Conservation (phyloP, 2,113 vertebrate genomes). For the human (Homo sapiens) region DNA sequence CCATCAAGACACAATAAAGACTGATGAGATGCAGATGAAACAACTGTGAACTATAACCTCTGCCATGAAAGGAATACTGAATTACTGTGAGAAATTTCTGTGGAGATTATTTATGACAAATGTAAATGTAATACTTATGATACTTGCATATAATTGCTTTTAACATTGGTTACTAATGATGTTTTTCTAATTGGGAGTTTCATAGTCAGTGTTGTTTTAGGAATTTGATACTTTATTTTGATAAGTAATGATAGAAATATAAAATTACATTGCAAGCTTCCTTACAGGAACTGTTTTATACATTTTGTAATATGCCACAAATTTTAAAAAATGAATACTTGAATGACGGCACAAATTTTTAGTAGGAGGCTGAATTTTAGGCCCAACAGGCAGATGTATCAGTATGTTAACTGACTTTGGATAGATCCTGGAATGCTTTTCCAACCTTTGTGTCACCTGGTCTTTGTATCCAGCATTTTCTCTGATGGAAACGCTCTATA, state of each 20-base stretch:
- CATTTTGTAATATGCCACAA: not conserved
- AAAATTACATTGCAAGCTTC: not conserved
- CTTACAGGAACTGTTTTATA: not conserved
- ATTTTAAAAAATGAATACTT: not conserved
- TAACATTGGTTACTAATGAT: not conserved
- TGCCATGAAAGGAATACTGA: not conserved
- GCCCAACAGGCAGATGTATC: not conserved
- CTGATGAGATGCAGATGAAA: not conserved
- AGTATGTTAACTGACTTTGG: not conserved
- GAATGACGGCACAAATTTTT: not conserved
- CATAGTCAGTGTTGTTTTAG: not conserved
- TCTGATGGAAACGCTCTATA: not conserved
- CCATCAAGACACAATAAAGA: not conserved
- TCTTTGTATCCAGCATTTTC: not conserved
- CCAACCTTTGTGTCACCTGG: not conserved
- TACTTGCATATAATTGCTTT: conserved; percentile 28
- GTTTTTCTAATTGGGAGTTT: conserved; percentile 26
- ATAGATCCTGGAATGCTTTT: not conserved
- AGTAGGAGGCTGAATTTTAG: not conserved
- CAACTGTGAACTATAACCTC: not conserved
- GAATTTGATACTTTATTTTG: conserved; percentile 26
- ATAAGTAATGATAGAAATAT: not conserved
- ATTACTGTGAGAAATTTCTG: not conserved
- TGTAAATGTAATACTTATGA: not conserved
- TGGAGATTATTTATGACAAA: not conserved